Evolutionary conservation across 2,888 invertebrate species (phyloP), one percentile per base, ranked within the genome.

Genomic region (Ophioninae sp.): DNA sequence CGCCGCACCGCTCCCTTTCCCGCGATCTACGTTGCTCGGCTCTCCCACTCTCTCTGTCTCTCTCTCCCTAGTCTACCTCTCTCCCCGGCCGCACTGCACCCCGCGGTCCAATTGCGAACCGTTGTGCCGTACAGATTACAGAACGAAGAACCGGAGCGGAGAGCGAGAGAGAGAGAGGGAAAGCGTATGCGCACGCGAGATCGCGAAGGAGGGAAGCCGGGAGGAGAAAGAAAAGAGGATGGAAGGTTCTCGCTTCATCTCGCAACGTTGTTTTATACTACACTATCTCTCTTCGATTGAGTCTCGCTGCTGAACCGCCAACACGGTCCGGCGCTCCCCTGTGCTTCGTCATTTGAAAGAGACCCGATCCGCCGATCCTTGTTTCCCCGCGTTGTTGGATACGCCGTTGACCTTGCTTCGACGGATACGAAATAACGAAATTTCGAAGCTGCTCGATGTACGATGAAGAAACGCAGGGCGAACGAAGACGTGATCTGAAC

Each of bases 121-220:
- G 85, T 88, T 86, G 86, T 89, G 85, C 89, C 87, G 88, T 90
- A 89, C 90, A 88, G 90, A 91, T 91, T 91, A 90, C 90, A 86
- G 89, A 90, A 90, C 89, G 90, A 90, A 85, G 78, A 83, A 84
- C 75, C 84, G 61, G 68, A 69, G 78, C 59, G 37, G 73, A 56
- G 68, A 57, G 81, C 85, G 85, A 77, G 83, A 81, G 81, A 39
- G 82, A 77, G 39, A 23, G 81, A 72, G 30, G 67, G 85, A 84
- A 74, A 83, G 62, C 39, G 81, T 50, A 83, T 83, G 85, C 86
- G 86, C 85, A 80, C 81, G 80, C 85, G 86, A 80, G 68, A 64
- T 64, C 37, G 81, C 64, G 74, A 79, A 83, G 73, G 86, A 85
- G 82, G 85, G 83, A 85, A 70, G 39, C 37, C 39, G 61, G 57